These are phyloP conservation scores for Hypotaenidia philippensis DNA, from an alignment of 2,797 vertebrate species.

Conservation along the genomic window DNA sequence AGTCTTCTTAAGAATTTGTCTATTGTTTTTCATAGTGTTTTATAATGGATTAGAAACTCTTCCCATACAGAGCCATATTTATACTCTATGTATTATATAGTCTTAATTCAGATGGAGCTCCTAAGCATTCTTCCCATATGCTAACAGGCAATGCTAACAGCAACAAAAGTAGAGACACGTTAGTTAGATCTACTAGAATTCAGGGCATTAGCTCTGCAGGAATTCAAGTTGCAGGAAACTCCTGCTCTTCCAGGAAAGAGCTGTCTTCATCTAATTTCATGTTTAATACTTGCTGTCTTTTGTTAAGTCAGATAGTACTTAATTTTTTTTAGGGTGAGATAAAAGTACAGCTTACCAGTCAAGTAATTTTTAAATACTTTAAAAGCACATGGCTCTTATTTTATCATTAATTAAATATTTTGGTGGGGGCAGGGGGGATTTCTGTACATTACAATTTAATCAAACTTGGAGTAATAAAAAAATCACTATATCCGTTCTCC, in stretches of 20 bases:
- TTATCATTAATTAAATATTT: conserved; percentile 29
- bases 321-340: not conserved
- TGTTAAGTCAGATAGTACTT: not conserved
- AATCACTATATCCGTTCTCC: not conserved
- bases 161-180: not conserved
- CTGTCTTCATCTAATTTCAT: not conserved
- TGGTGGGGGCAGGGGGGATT: not conserved
- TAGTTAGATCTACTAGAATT: not conserved
- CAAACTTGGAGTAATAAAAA: conserved; percentile 45
- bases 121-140: not conserved
- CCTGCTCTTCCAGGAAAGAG: not conserved
- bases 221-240: not conserved
- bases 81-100: not conserved
- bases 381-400: not conserved
- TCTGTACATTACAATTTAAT: not conserved
- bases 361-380: not conserved
- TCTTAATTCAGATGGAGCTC: not conserved
- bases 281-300: not conserved
- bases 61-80: not conserved
- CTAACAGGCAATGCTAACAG: not conserved
- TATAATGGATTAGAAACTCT: not conserved
- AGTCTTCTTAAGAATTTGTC: not conserved
- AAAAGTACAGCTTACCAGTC: not conserved
- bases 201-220: not conserved
- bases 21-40: not conserved